Conservation (phyloP, 2,797 vertebrate species). For the Liasis olivaceus region DNA sequence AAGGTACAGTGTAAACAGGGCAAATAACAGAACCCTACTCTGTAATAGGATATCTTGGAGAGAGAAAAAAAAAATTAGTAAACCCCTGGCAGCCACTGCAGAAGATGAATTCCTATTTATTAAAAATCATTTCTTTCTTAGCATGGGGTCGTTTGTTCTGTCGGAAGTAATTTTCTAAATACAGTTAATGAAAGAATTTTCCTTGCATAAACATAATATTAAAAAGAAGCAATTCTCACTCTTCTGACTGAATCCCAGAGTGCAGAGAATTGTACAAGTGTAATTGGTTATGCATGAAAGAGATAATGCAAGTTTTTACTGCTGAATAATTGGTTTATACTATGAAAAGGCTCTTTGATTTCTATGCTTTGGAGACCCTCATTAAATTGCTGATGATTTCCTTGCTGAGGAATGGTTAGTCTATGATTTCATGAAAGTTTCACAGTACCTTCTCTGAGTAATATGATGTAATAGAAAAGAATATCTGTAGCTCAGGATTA, state of each 20-base stretch:
- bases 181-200: constrained; percentile 68
- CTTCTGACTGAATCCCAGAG: constrained; percentile 45
- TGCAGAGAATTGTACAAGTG: constrained; percentile 31
- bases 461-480: background rate
- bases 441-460: background rate
- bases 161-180: constrained; percentile 48
- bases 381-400: background rate
- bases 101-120: constrained; percentile 71
- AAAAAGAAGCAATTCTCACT: constrained; percentile 57
- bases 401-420: background rate
- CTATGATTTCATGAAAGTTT: background rate
- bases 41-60: constrained; percentile 51
- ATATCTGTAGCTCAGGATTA: background rate
- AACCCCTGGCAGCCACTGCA: constrained; percentile 48
- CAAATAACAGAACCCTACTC: constrained; percentile 52
- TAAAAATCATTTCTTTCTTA: constrained; percentile 73
- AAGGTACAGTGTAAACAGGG: constrained; percentile 58
- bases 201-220: constrained; percentile 63
- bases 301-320: constrained; percentile 1
- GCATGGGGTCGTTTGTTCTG: constrained; percentile 55
- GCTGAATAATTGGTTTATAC: background rate
- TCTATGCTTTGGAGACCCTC: constrained; percentile 10
- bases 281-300: constrained; percentile 15
- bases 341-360: background rate
- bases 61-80: background rate